These are phyloP conservation scores for Fregata magnificens DNA, from an alignment of 2,113 vertebrate genomes.

Conservation along the genomic window DNA sequence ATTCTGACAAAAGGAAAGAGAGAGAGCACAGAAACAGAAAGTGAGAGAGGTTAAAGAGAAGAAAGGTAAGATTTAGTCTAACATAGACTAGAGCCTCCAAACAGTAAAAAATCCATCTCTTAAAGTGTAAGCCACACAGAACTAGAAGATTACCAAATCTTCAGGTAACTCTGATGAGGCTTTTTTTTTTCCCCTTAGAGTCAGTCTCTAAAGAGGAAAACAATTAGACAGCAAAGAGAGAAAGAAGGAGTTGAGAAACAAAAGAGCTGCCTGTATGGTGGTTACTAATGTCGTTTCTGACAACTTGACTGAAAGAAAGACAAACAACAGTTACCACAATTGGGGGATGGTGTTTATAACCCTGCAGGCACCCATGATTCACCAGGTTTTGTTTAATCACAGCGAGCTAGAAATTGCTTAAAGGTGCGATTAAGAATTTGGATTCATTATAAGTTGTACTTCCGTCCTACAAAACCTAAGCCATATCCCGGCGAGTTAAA, in stretches of 20 bases:
- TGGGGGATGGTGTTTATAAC: slow-evolving; percentile 55
- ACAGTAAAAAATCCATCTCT: not conserved
- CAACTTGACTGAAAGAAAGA: slow-evolving; percentile 51
- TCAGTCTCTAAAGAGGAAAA: slow-evolving; percentile 10
- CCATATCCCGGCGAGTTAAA: not conserved
- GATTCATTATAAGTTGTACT: not conserved
- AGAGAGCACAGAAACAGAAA: slow-evolving; percentile 20
- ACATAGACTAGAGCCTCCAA: not conserved
- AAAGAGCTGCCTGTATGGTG: slow-evolving; percentile 26
- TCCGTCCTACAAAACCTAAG: not conserved
- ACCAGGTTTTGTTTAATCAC: slow-evolving; percentile 52
- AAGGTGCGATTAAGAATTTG: slow-evolving; percentile 43
- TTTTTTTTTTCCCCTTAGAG: not conserved
- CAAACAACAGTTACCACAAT: slow-evolving; percentile 54
- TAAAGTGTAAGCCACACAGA: not conserved
- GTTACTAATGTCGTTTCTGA: slow-evolving; percentile 53
- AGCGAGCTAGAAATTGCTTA: slow-evolving; percentile 17
- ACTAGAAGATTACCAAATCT: not conserved
- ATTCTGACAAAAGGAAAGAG: slow-evolving; percentile 34
- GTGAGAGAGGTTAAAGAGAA: slow-evolving; percentile 7
- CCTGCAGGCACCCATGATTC: slow-evolving; percentile 53
- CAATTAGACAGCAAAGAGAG: slow-evolving; percentile 28
- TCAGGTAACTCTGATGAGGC: not conserved
- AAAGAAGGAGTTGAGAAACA: slow-evolving; percentile 41
- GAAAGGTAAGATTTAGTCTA: not conserved